Conservation (phyloP, 2,113 vertebrate genomes). For the Rhegmatorhina hoffmannsi region DNA sequence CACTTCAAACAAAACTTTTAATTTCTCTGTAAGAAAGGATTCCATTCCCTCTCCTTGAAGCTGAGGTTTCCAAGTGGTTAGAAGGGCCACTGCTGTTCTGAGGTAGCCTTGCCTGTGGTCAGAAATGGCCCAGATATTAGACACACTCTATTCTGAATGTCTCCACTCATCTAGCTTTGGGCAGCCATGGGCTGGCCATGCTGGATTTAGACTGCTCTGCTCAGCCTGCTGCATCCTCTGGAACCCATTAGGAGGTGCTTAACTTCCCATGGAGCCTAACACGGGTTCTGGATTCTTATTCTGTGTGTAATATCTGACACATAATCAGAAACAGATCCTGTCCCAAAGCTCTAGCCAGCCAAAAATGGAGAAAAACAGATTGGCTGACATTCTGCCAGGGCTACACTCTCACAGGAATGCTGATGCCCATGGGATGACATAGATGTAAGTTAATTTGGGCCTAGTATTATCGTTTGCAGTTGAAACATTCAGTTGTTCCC, state of each 20-base stretch:
- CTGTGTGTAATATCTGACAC: constrained; percentile 45
- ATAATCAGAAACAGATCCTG: constrained; percentile 56
- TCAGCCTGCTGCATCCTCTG: constrained; percentile 30
- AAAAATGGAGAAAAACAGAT: constrained; percentile 47
- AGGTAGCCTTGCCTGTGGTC: background rate
- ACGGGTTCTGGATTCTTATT: constrained; percentile 32
- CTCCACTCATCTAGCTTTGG: background rate
- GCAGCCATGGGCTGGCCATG: background rate
- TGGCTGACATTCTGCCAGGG: background rate
- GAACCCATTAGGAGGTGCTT: constrained; percentile 41
- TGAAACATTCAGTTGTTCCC: background rate
- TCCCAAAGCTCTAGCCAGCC: background rate
- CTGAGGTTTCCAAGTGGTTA: background rate
- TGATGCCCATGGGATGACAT: background rate
- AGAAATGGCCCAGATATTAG: background rate
- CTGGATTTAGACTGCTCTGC: background rate
- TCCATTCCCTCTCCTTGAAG: background rate
- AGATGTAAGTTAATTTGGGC: background rate
- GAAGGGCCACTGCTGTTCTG: background rate
- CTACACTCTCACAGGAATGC: background rate
- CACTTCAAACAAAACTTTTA: background rate
- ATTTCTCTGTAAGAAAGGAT: background rate
- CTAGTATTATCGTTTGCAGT: background rate
- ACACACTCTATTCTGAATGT: background rate
- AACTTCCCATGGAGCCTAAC: constrained; percentile 19